Conservation (phyloP, 2,888 invertebrate genomes). For the Hypomecis atomaria region DNA sequence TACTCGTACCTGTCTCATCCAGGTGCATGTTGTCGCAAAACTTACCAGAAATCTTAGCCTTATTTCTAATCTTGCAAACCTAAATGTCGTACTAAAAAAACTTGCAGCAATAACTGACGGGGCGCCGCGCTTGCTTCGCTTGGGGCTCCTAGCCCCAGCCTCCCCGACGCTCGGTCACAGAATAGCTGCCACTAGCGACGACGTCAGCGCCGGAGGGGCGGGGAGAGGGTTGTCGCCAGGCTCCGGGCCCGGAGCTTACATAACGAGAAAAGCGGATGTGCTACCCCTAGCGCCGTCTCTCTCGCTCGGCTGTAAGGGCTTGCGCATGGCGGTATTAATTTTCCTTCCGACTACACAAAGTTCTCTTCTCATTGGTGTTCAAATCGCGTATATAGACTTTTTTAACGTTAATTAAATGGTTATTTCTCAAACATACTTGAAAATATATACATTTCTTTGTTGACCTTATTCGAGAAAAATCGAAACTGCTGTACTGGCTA, state of each 20-base stretch:
- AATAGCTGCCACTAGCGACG: constrained; percentile 6
- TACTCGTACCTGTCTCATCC: no score
- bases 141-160: constrained; percentile 38
- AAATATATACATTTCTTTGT: no score
- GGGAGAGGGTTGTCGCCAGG: constrained; percentile 61
- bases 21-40: no score
- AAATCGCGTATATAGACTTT: no score
- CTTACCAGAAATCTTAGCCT: no score
- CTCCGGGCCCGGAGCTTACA: constrained; percentile 82
- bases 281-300: constrained; percentile 66
- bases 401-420: no score
- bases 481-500: no score
- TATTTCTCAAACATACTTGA: no score
- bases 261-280: constrained; percentile 83
- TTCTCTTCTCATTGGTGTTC: no score
- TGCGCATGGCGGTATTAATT: constrained; percentile 45
- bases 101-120: constrained; percentile 30
- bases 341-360: constrained; percentile 49
- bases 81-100: neutral
- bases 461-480: no score
- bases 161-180: constrained; percentile 18
- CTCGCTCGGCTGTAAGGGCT: constrained; percentile 62
- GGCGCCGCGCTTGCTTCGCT: constrained; percentile 36
- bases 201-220: constrained; percentile 39
- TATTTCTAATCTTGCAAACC: no score